A percentile compares a stretch with the other conserved stretches of the same genome.
Evolutionary conservation across 2,797 vertebrate genomes (phyloP).

Genomic region (Thamnophis elegans): DNA sequence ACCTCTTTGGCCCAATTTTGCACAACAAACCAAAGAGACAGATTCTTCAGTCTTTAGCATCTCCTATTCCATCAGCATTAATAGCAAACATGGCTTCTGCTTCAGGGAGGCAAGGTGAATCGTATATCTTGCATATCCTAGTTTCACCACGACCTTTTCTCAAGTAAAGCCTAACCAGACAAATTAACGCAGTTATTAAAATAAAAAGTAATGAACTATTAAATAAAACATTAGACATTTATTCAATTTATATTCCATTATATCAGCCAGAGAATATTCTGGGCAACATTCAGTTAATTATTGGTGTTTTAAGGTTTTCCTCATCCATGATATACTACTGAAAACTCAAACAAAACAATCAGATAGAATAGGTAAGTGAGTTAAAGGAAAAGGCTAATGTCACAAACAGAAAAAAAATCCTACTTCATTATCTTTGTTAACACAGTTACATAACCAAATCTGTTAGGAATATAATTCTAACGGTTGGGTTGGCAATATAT

Average conservation of each 20-base stretch:
- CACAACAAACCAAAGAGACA: neutral
- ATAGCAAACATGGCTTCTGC: slow-evolving; percentile 98
- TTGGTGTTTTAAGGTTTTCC: neutral
- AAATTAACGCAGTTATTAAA: slow-evolving; percentile 12
- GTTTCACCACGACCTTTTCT: slow-evolving; percentile 95
- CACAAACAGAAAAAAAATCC: neutral
- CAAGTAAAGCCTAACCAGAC: slow-evolving; percentile 82
- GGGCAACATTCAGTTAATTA: neutral
- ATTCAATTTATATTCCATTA: neutral
- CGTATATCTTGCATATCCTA: slow-evolving; percentile 96
- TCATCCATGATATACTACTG: neutral
- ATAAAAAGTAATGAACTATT: rapidly evolving
- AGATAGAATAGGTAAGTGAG: neutral
- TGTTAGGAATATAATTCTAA: no score
- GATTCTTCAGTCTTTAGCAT: slow-evolving; percentile 87
- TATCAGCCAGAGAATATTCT: neutral
- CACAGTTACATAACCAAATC: neutral
- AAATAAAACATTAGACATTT: neutral
- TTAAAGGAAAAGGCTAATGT: neutral
- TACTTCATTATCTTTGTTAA: neutral
- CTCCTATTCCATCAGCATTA: slow-evolving; percentile 91
- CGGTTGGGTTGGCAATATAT: no score
- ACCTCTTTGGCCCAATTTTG: neutral
- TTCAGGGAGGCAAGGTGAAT: slow-evolving; percentile 95
- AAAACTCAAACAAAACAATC: neutral